Percentiles rank a stretch among this genome's conserved stretches.
These are phyloP conservation scores for Aleiodes sp. DNA, from an alignment of 1,140 invertebrate species.

Conservation along the genomic window DNA sequence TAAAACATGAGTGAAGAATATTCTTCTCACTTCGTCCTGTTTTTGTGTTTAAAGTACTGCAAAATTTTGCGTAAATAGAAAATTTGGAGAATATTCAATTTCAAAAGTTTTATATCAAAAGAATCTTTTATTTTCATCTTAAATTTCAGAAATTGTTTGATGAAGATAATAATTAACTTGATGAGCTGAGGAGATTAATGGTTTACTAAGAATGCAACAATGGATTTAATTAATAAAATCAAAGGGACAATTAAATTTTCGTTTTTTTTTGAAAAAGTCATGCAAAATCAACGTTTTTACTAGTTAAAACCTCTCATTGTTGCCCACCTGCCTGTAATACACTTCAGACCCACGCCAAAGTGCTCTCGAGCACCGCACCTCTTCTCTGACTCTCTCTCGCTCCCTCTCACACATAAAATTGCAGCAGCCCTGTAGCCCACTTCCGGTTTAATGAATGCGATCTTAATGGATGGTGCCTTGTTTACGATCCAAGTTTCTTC, in stretches of 20 bases:
- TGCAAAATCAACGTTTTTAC: too few species aligned
- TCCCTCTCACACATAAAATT: constrained; percentile 1
- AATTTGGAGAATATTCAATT: too few species aligned
- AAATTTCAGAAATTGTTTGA: too few species aligned
- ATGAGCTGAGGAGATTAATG: too few species aligned
- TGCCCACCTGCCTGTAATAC: constrained; percentile 36
- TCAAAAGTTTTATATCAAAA: too few species aligned
- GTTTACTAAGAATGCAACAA: too few species aligned
- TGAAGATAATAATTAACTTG: too few species aligned
- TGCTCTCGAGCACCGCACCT: not conserved
- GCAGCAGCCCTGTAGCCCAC: constrained; percentile 38
- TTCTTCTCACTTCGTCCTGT: constrained; percentile 10
- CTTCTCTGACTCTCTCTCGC: constrained; percentile 7
- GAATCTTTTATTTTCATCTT: too few species aligned
- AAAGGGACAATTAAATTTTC: too few species aligned
- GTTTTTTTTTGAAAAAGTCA: too few species aligned
- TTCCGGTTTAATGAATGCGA: constrained; percentile 56
- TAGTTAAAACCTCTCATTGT: too few species aligned
- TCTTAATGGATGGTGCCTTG: constrained; percentile 57
- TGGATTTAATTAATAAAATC: too few species aligned
- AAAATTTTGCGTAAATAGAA: not conserved
- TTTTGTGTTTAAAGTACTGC: not conserved
- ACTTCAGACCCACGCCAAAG: constrained; percentile 13
- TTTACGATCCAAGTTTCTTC: constrained; percentile 58
- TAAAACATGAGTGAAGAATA: constrained; percentile 54